Conservation (phyloP, 2,888 invertebrate species). For the Lottia gigantea region DNA sequence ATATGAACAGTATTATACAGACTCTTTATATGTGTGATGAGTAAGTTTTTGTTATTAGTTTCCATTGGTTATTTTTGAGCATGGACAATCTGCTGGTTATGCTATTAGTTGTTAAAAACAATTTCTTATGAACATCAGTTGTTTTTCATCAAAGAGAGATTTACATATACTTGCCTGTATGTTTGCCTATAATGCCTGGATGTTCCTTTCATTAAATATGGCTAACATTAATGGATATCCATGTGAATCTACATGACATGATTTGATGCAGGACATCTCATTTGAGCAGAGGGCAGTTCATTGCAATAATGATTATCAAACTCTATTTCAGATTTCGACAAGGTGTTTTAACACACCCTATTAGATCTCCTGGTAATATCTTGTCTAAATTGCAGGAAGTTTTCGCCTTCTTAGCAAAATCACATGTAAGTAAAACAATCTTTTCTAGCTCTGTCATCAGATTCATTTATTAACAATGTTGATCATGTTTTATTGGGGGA, state of each 20-base stretch:
- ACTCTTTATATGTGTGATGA: constrained; percentile 84
- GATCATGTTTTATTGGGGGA: neutral
- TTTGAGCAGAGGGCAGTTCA: too few species aligned
- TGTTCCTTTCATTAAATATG: too few species aligned
- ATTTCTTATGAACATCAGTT: too few species aligned
- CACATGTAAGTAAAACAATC: constrained; percentile 46
- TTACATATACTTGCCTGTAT: too few species aligned
- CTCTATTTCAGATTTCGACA: constrained; percentile 49
- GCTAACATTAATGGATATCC: too few species aligned
- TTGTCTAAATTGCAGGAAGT: constrained; percentile 79
- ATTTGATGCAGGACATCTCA: too few species aligned
- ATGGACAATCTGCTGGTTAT: too few species aligned
- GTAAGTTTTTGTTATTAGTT: constrained; percentile 48
- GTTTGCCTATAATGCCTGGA: too few species aligned
- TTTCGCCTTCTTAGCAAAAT: constrained; percentile 73
- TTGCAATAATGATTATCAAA: neutral
- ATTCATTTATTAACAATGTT: neutral
- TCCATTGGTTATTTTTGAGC: neutral
- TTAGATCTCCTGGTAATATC: constrained; percentile 71
- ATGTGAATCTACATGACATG: too few species aligned
- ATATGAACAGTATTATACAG: constrained; percentile 89
- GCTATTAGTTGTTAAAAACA: too few species aligned
- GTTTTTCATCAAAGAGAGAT: too few species aligned
- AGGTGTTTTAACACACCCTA: constrained; percentile 43
- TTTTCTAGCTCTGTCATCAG: neutral